phyloP scores from a whole-genome alignment of 1,140 invertebrate genomes.

The Phocides pigmalion region DNA sequence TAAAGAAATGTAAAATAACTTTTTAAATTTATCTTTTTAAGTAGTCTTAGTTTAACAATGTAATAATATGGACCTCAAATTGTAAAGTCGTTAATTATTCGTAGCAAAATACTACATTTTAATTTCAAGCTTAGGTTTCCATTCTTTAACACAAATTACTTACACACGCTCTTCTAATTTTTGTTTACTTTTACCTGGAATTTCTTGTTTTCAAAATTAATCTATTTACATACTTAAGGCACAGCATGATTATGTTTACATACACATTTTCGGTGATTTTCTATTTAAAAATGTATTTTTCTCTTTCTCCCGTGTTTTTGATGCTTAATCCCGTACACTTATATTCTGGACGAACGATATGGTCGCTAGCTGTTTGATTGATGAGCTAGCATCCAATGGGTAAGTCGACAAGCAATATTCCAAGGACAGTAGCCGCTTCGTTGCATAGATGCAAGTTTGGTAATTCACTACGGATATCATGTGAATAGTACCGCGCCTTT shows the following conservation, averaged over 20 bases:
- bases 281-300: constrained; percentile 74
- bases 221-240: constrained; percentile 44
- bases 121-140: constrained; percentile 20
- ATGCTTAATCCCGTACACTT: constrained; percentile 84
- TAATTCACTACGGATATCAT: constrained; percentile 11
- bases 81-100: constrained; percentile 12
- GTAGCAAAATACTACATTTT: constrained; percentile 27
- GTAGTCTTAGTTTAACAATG: constrained; percentile 35
- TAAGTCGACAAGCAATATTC: constrained; percentile 85
- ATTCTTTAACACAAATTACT: constrained; percentile 19
- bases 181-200: constrained; percentile 30
- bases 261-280: constrained; percentile 58
- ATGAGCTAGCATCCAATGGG: constrained; percentile 92
- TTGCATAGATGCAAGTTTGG: constrained; percentile 32
- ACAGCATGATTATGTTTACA: constrained; percentile 71
- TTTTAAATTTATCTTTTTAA: constrained; percentile 24
- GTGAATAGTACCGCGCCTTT: constrained; percentile 23
- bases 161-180: constrained; percentile 16
- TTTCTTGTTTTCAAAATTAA: constrained; percentile 42
- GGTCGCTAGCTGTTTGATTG: constrained; percentile 91
- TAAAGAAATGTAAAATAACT: constrained; percentile 12
- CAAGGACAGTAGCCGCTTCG: constrained; percentile 65
- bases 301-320: constrained; percentile 85
- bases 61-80: constrained; percentile 13
- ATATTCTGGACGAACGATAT: constrained; percentile 79